phyloP scores from a whole-genome alignment of 1,140 invertebrate genomes.

The Ridgeia piscesae region DNA sequence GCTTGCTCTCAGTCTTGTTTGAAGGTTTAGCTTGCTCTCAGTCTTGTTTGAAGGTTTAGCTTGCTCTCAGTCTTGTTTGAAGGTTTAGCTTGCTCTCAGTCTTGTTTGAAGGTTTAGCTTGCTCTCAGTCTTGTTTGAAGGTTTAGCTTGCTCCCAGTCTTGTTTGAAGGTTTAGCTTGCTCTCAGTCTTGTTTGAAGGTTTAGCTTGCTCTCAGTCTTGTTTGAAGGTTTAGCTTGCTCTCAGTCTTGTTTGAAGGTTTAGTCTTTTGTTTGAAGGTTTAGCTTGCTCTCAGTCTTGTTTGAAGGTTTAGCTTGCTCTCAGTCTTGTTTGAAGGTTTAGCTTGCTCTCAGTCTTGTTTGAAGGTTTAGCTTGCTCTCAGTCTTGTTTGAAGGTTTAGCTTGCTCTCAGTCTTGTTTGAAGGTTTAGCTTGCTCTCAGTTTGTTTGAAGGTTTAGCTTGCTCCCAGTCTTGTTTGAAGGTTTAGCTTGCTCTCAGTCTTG shows the following conservation, averaged over 20 bases:
- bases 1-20: constrained; percentile 54
- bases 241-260: too few relatives aligned
- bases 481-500: neutral
- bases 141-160: constrained; percentile 55
- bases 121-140: constrained; percentile 69
- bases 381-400: constrained; percentile 75
- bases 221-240: constrained; percentile 69
- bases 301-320: constrained; percentile 67
- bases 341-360: constrained; percentile 54
- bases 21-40: constrained; percentile 64
- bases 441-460: constrained; percentile 71
- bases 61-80: constrained; percentile 63
- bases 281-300: too few relatives aligned
- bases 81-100: constrained; percentile 61
- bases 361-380: constrained; percentile 64
- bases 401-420: constrained; percentile 67
- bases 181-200: constrained; percentile 75
- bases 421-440: constrained; percentile 57
- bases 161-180: constrained; percentile 71
- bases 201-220: neutral
- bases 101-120: constrained; percentile 74
- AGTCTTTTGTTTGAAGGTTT: too few relatives aligned
- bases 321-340: constrained; percentile 75
- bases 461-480: constrained; percentile 75
- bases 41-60: constrained; percentile 75